Base-by-base conservation (phyloP, 2,888 invertebrate genomes). In the Chelonus formosanus region DNA sequence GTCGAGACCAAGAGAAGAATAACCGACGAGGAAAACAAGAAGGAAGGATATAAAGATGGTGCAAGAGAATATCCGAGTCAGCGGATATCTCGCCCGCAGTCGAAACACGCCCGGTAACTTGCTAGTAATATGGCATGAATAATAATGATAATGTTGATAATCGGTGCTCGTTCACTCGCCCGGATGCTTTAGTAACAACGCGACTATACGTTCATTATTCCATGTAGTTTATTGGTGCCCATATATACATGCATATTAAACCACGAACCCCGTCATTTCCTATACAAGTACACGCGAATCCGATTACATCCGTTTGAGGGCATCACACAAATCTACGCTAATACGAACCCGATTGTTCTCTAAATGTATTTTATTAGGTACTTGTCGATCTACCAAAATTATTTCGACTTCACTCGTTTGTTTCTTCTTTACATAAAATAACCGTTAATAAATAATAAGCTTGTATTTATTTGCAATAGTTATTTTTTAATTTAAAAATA, bases 121-220 rank as follows among this genome's bases (percentile, higher is more conserved):
- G 63, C 47, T 54, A 44, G 63, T 63, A 63, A 63, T 63, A 63
- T 57, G 63, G 63, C 57, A 63, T 63, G 63, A 63, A 63, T 63
- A 63, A 63, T 63, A 63, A 63, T 57, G 57, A 63, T 56, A 63
- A 63, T 63, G 63, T 56, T 63, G 63, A 56, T 63, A 63, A 63
- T 63, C 56, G 57, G 56, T 57, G 63, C 45, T 47, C 56, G 63
- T 56, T 63, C 56, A 56, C 50, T 63, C 56, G 63, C 63, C 56
- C 55, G 55, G 55, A 55, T 55, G 55, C 55, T 55, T 36, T 55
- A 40, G 10, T 57, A 47, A 55, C 54, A 40, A 52, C 53, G 40
- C 52, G 61, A 36, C 50, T 60, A 61, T 52, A 59, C 20, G 5
- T 35, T 34, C 35, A 34, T 34, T 8, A n/a, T 54, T n/a, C 20